Evolutionary conservation across 2,797 vertebrate species (phyloP), one percentile per base, ranked within the genome.

Genomic region (Tiaroga cobitis): DNA sequence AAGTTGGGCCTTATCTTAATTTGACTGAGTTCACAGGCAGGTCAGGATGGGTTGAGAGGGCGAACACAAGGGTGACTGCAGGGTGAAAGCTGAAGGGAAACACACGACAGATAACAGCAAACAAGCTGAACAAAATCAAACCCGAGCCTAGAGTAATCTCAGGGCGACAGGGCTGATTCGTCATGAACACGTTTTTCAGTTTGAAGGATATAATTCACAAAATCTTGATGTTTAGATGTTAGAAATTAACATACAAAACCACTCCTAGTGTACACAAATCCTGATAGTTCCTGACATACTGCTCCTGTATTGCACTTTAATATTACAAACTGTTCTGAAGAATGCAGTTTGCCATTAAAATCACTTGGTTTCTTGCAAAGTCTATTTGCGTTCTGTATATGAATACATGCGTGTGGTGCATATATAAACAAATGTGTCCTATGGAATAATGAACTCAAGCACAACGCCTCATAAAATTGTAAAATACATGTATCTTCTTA

Each of bases 1-100:
- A 85, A 82, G 41, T 73, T 24, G 2, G 16, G 41, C 29, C 73
- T 88, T 91, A 91, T 91, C 91, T 90, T 90, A 89, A 90, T 91
- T 90, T 83, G 86, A 37, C 39, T 19, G 67, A 74, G 89, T 89
- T 89, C 89, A 85, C 19, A 49, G 32, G 83, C n/a, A 0, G 90
- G 84, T 85, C 85, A 84, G 74, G 84, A 39, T 56, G 37, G 39
- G 67, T 6, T 56, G 81, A 84, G 68, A 78, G 73, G 26, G 56
- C 61, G 34, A 59, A 81, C 10, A 10, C n/a, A 79, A 21, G 70
- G 75, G 34, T 63, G 49, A 69, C 26, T 43, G 29, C 77, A 32
- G 4, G 18, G 32, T 77, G 74, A 83, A 59, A 19, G 7, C 79
- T 34, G 61, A 78, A 18, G 72, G 68, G 51, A 75, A 41, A 81